These are phyloP conservation scores for Melangyna quadrimaculata DNA, from an alignment of 2,888 invertebrate genomes.

Conservation along the genomic window DNA sequence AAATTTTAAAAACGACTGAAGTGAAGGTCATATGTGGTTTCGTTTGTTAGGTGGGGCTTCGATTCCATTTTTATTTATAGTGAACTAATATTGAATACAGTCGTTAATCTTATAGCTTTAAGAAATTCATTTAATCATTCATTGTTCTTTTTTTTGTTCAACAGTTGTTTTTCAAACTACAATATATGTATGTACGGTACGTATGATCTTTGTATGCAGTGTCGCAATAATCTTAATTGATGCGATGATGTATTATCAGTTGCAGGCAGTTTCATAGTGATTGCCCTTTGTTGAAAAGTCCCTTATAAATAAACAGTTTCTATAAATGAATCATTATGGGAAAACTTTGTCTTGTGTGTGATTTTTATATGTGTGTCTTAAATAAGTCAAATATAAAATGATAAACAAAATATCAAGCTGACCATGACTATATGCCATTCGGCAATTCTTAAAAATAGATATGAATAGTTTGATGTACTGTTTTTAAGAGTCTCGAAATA, in stretches of 20 bases:
- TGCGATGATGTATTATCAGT: constrained; percentile 16
- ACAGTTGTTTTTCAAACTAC: neutral
- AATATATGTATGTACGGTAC: neutral
- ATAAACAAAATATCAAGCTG: neutral
- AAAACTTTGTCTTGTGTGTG: neutral
- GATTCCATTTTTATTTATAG: neutral
- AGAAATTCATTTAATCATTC: neutral
- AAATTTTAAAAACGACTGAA: constrained; percentile 38
- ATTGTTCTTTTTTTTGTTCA: neutral
- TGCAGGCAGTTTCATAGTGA: constrained; percentile 7
- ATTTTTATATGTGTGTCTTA: neutral
- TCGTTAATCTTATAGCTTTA: neutral
- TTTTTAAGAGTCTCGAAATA: neutral
- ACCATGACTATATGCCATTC: neutral
- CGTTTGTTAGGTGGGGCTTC: neutral
- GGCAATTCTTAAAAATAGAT: neutral
- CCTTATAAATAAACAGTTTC: neutral
- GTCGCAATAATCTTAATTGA: neutral
- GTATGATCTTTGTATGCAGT: neutral
- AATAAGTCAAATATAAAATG: neutral
- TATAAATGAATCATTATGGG: neutral
- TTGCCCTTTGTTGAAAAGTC: constrained; percentile 23
- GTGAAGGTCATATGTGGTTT: constrained; percentile 40
- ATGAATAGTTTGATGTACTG: neutral
- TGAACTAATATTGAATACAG: neutral